Evolutionary conservation across 2,888 invertebrate genomes (phyloP), one percentile per base, ranked within the genome.

Genomic region (Branchipolynoe longqiensis): DNA sequence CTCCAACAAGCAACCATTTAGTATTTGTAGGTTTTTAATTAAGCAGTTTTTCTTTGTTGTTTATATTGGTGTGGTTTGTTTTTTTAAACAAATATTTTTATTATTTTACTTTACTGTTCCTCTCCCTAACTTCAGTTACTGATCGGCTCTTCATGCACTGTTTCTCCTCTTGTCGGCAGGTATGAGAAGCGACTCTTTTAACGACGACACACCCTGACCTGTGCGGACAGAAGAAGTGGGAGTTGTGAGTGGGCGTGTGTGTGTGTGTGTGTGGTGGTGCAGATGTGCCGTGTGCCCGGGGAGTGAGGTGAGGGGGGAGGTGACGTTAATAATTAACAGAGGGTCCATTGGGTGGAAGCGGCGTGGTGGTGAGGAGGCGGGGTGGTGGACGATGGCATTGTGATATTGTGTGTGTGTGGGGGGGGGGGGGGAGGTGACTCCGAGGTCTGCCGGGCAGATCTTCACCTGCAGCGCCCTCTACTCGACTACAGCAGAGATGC

Each of bases 101-200:
- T 12, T 12, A 8, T 48, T 12, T 48, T 48, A 18, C 18, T 18
- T 12, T 18, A 48, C 48, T 48, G 8, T n/a, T n/a, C n/a, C n/a
- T n/a, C n/a, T n/a, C n/a, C n/a, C n/a, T n/a, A n/a, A n/a, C n/a
- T n/a, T n/a, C n/a, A n/a, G n/a, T n/a, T n/a, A n/a, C n/a, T 6
- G 6, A 59, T 59, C n/a, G 59, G 25, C 25, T 59, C 25, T 6
- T 8, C n/a, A n/a, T 59, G 14, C 25, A 25, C 25, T n/a, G 14
- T 59, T 25, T 59, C 18, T 48, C 48, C 8, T 48, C 18, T 8
- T 48, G 14, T 59, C 25, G 8, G 25, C 62, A 69, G 69, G 38
- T 69, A 69, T 38, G 69, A 69, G 69, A 69, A 69, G 38, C 69
- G 69, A 3, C 38, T 69, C 33, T 69, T 69, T 38, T 69, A 38